Evolutionary conservation across 2,797 vertebrate genomes (phyloP).

Genomic region (Siniperca scherzeri): DNA sequence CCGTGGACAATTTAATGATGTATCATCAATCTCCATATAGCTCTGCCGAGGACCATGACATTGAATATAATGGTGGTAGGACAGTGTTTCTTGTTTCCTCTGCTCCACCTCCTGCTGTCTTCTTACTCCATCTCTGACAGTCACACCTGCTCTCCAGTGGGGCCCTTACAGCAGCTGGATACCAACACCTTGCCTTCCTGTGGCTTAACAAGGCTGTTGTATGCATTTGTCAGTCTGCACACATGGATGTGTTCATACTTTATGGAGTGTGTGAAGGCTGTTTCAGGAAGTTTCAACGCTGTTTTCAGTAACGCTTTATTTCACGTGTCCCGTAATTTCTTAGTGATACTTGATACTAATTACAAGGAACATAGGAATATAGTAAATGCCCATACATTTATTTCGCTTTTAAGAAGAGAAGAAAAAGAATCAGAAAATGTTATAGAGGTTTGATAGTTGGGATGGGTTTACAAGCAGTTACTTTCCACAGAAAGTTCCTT

Average conservation of each 20-base stretch:
- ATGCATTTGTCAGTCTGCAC: constrained; percentile 57
- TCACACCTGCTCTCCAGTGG: constrained; percentile 76
- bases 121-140: constrained; percentile 60
- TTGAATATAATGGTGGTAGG: constrained; percentile 55
- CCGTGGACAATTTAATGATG: constrained; percentile 65
- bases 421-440: background rate
- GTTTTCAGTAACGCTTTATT: constrained; percentile 3
- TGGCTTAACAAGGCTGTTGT: constrained; percentile 72
- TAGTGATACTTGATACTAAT: background rate
- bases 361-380: background rate
- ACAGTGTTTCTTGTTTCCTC: constrained; percentile 45
- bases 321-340: background rate
- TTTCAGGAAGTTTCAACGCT: constrained; percentile 13
- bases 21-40: constrained; percentile 64
- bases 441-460: background rate
- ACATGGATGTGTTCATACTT: constrained; percentile 55
- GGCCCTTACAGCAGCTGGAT: constrained; percentile 68
- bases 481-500: background rate
- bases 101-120: constrained; percentile 54
- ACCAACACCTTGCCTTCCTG: constrained; percentile 69
- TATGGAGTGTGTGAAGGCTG: constrained; percentile 36
- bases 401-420: background rate
- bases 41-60: constrained; percentile 52
- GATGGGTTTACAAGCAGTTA: background rate
- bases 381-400: background rate